A percentile compares a stretch with the other conserved stretches of the same genome.
These are phyloP conservation scores for Stichopus chloronotus DNA, from an alignment of 35 echinoderm and acorn worm genomes.

Conservation along the genomic window DNA sequence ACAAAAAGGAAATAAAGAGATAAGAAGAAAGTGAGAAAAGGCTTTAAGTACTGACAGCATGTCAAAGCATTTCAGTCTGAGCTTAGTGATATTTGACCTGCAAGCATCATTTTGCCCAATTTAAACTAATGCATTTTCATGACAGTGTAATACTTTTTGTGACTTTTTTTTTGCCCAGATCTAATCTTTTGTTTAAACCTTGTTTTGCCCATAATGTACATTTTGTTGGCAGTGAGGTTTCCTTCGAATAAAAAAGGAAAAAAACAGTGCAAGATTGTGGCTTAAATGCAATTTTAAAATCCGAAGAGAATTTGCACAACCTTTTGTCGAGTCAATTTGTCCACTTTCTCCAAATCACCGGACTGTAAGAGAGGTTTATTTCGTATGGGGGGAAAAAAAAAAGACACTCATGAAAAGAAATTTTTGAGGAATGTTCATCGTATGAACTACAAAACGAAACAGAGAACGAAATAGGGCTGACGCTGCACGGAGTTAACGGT, in stretches of 20 bases:
- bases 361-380: slow-evolving; percentile 23
- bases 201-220: neutral
- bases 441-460: too few species aligned
- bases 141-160: neutral
- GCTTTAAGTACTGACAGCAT: too few species aligned
- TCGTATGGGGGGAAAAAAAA: neutral
- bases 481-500: too few species aligned
- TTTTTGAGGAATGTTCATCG: too few species aligned
- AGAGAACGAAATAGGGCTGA: too few species aligned
- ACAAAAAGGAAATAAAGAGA: too few species aligned
- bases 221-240: neutral
- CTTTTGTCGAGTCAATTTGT: slow-evolving; percentile 28
- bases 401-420: neutral
- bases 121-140: neutral
- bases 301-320: neutral
- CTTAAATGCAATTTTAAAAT: slow-evolving; percentile 18
- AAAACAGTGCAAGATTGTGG: neutral
- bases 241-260: neutral
- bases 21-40: too few species aligned
- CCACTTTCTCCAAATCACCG: slow-evolving; percentile 37
- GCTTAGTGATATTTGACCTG: too few species aligned
- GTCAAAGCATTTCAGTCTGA: too few species aligned
- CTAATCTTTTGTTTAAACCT: neutral
- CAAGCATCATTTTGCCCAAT: too few species aligned
- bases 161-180: neutral